phyloP scores from a whole-genome alignment of 2,888 invertebrate genomes.

The Stenodema calcarata region DNA sequence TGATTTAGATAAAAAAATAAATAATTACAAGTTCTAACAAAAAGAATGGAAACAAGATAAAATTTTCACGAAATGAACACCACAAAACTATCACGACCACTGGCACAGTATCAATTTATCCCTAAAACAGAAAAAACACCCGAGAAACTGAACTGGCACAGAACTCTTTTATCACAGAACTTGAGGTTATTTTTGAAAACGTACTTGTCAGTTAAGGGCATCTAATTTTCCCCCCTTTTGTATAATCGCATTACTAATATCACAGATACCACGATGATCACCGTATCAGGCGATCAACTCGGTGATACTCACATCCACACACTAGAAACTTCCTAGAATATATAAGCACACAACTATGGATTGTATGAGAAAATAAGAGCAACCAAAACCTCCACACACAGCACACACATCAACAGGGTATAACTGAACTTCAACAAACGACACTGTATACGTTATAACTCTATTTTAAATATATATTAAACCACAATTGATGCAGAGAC shows the following conservation, averaged over 20 bases:
- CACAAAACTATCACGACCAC: slow-evolving; percentile 11
- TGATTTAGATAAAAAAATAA: background rate
- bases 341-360: background rate
- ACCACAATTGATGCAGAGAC: slow-evolving; percentile 13
- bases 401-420: slow-evolving; percentile 7
- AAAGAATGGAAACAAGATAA: background rate
- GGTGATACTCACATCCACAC: slow-evolving; percentile 5
- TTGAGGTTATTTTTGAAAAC: background rate
- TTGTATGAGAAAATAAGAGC: background rate
- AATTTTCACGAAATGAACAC: background rate
- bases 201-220: background rate
- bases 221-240: background rate
- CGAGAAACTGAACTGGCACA: background rate
- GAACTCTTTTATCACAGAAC: slow-evolving; percentile 17
- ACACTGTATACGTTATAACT: slow-evolving; percentile 4
- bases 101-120: background rate
- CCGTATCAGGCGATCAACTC: background rate
- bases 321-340: background rate
- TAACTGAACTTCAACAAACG: slow-evolving; percentile 16
- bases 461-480: slow-evolving; percentile 12
- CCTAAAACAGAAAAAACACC: background rate
- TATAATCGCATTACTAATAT: background rate
- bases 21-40: background rate
- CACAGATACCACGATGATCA: background rate
- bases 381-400: slow-evolving; percentile 10